Conservation (phyloP, 2,113 vertebrate genomes). For the Brachyistius frenatus region DNA sequence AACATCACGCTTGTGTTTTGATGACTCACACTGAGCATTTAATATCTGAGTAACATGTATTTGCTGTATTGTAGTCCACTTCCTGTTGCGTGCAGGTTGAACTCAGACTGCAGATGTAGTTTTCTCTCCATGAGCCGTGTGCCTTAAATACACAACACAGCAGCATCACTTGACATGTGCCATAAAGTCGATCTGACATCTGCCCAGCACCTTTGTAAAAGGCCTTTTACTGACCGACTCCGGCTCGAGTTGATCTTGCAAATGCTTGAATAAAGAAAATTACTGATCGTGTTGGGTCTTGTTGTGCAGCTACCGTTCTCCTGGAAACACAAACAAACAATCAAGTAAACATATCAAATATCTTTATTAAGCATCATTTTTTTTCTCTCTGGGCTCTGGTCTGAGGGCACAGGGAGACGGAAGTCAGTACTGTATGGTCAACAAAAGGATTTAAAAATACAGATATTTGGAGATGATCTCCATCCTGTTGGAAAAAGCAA, state of each 20-base stretch:
- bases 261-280: conserved; percentile 67
- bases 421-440: conserved; percentile 58
- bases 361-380: conserved; percentile 69
- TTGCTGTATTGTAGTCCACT: conserved; percentile 27
- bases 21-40: conserved; percentile 25
- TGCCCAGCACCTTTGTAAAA: conserved; percentile 40
- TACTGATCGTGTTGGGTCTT: conserved; percentile 1
- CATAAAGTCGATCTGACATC: conserved; percentile 38
- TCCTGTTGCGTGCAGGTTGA: conserved; percentile 41
- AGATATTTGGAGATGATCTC: conserved; percentile 60
- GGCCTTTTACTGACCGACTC: conserved; percentile 24
- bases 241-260: conserved; percentile 34
- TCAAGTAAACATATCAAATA: conserved; percentile 53
- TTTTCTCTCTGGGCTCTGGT: conserved; percentile 31
- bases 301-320: not conserved
- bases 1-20: conserved; percentile 21
- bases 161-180: conserved; percentile 42
- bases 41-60: conserved; percentile 20
- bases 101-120: conserved; percentile 41
- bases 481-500: conserved; percentile 41
- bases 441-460: conserved; percentile 74
- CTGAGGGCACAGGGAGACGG: conserved; percentile 29
- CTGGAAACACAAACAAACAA: not conserved
- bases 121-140: conserved; percentile 27
- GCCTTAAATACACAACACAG: conserved; percentile 26